Percentiles rank a stretch among this genome's conserved stretches.
Evolutionary conservation across 1,140 invertebrate species (phyloP).

Genomic region (Marisa cornuarietis): DNA sequence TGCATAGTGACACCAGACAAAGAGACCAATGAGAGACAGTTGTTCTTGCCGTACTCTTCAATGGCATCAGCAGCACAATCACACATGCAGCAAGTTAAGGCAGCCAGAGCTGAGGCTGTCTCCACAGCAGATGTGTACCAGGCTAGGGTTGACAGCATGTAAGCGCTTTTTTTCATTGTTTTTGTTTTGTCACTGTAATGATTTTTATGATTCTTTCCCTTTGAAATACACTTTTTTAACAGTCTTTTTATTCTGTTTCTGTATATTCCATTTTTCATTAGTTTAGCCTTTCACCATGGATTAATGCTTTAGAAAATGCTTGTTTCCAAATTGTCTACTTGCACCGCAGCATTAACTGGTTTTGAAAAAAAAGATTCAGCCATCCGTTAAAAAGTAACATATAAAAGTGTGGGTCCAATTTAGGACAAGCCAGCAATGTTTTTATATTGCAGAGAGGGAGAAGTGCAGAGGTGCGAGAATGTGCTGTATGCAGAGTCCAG

Average conservation of each 20-base stretch:
- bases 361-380: not conserved
- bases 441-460: slow-evolving; percentile 36
- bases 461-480: slow-evolving; percentile 34
- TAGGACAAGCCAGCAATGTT: not conserved
- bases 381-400: not conserved
- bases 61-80: slow-evolving; percentile 31
- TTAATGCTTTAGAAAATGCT: too few species aligned
- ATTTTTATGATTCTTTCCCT: too few species aligned
- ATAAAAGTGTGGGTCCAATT: not conserved
- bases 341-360: not conserved
- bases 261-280: too few species aligned
- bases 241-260: too few species aligned
- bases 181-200: not conserved
- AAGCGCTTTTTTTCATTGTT: slow-evolving; percentile 17
- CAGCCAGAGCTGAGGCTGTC: slow-evolving; percentile 12
- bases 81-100: slow-evolving; percentile 20
- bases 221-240: too few species aligned
- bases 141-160: slow-evolving; percentile 29
- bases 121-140: slow-evolving; percentile 18
- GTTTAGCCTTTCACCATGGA: too few species aligned
- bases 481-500: slow-evolving; percentile 45
- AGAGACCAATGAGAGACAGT: slow-evolving; percentile 29
- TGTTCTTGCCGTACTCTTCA: slow-evolving; percentile 36
- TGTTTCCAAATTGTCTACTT: too few species aligned
- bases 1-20: slow-evolving; percentile 22